Conservation (phyloP, 1,140 invertebrate species). For the Condylostylus longicornis region DNA sequence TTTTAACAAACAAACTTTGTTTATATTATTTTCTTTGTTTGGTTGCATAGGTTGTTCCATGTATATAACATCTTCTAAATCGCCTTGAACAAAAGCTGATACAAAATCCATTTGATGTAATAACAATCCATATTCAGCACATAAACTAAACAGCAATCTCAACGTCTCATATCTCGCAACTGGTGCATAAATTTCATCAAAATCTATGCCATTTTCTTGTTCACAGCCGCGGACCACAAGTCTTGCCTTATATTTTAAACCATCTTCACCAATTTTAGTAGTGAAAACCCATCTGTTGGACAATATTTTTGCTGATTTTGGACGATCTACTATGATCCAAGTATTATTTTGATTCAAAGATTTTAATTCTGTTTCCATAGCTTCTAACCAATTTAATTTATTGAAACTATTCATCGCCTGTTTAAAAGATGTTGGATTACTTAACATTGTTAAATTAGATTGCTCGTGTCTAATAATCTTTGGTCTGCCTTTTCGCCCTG, state of each 20-base stretch:
- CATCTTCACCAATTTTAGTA: slow-evolving; percentile 2
- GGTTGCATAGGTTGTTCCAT: slow-evolving; percentile 12
- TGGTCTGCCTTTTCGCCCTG: neutral
- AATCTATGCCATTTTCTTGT: slow-evolving; percentile 26
- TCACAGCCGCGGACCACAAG: slow-evolving; percentile 25
- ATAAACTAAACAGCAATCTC: slow-evolving; percentile 19
- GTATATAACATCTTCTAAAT: slow-evolving; percentile 22
- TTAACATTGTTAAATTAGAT: neutral
- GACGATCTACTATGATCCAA: slow-evolving; percentile 2
- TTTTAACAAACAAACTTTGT: slow-evolving; percentile 17
- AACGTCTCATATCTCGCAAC: slow-evolving; percentile 20
- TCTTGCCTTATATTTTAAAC: slow-evolving; percentile 23
- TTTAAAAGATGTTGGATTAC: neutral
- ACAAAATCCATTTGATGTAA: slow-evolving; percentile 25
- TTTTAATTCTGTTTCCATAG: slow-evolving; percentile 5
- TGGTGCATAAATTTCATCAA: slow-evolving; percentile 24
- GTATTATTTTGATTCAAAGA: slow-evolving; percentile 5
- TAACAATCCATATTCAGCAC: slow-evolving; percentile 12
- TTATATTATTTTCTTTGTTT: slow-evolving; percentile 4
- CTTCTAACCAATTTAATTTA: slow-evolving; percentile 3
- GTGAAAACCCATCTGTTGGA: slow-evolving; percentile 5
- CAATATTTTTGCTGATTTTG: neutral
- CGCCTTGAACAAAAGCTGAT: slow-evolving; percentile 32
- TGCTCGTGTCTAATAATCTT: neutral
- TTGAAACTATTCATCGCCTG: slow-evolving; percentile 4